Base-by-base conservation (phyloP, 2,888 invertebrate genomes). In the Clanis bilineata region DNA sequence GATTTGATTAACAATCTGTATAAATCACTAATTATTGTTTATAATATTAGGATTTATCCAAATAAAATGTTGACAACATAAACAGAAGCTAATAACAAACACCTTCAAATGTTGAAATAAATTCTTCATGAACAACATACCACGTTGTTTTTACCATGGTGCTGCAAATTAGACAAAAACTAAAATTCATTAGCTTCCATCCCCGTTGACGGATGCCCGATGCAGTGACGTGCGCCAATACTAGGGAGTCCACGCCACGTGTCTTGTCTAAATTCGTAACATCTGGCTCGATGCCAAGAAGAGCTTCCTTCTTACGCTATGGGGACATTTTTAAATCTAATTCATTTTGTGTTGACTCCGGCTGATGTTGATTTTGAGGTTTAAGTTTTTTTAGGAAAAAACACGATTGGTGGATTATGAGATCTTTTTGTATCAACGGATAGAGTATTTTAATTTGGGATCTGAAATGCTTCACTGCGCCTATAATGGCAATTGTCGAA, bases 251-350 rank as follows among this genome's bases (percentile, higher is more conserved):
- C 55, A 45, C n/a, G 56, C 72, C 75, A 73, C 70, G 71, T 72
- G 75, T 67, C 44, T 64, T 65, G 57, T 62, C 70, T 76, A 74
- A 71, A 75, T 74, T 67, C 58, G 68, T 65, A 62, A 57, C 59
- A 56, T 57, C 58, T 76, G 76, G 76, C 77, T 25, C 4, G 7
- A 18, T 36, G 69, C 76, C 76, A 76, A 68, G 15, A 58, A 62
- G 62, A 62, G 64, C 66, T 74, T 72, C 76, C 77, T 74, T 68
- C 66, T 66, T 57, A 58, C 62, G 58, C 62, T 58, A 58, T 56
- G 64, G 57, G 57, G 69, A 73, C 71, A 64, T 64, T 68, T 69
- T 65, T 68, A 57, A 62, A 62, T 56, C 15, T 64, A 62, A 65
- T 66, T 69, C 65, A 65, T 71, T 74, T 76, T 63, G 67, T 62